phyloP scores from a whole-genome alignment of 1,140 invertebrate genomes.

The Ceratoteleas bidentatus region DNA sequence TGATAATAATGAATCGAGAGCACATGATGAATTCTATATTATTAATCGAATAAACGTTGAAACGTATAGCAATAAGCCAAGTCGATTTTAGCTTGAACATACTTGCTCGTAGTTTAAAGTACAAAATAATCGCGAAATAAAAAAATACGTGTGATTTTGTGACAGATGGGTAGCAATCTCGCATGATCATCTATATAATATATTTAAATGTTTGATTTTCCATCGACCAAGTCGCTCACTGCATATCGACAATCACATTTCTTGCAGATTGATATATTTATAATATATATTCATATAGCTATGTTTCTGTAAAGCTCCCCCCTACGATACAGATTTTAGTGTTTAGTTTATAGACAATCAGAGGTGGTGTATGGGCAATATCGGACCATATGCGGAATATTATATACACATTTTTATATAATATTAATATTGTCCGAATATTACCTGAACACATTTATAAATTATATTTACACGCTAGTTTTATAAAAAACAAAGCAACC shows the following conservation, averaged over 20 bases:
- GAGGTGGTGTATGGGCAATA: slow-evolving; percentile 37
- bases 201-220: slow-evolving; percentile 57
- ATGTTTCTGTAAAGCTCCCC: slow-evolving; percentile 54
- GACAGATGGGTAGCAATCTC: slow-evolving; percentile 38
- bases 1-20: too few species aligned
- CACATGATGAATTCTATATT: too few species aligned
- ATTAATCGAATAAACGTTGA: too few species aligned
- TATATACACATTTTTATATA: slow-evolving; percentile 48
- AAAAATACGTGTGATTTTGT: slow-evolving; percentile 52
- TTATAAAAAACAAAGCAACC: too few species aligned
- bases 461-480: too few species aligned
- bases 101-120: too few species aligned
- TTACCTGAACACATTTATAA: slow-evolving; percentile 43
- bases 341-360: slow-evolving; percentile 42
- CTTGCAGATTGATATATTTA: slow-evolving; percentile 51
- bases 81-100: too few species aligned
- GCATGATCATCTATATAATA: slow-evolving; percentile 38
- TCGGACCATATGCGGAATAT: slow-evolving; percentile 47
- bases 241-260: slow-evolving; percentile 63
- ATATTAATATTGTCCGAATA: slow-evolving; percentile 52
- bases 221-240: slow-evolving; percentile 47
- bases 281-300: slow-evolving; percentile 51
- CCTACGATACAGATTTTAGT: slow-evolving; percentile 50
- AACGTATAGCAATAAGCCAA: too few species aligned
- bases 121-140: too few species aligned